Evolutionary conservation across 2,797 vertebrate genomes (phyloP).

Genomic region (Poeciliopsis infans): DNA sequence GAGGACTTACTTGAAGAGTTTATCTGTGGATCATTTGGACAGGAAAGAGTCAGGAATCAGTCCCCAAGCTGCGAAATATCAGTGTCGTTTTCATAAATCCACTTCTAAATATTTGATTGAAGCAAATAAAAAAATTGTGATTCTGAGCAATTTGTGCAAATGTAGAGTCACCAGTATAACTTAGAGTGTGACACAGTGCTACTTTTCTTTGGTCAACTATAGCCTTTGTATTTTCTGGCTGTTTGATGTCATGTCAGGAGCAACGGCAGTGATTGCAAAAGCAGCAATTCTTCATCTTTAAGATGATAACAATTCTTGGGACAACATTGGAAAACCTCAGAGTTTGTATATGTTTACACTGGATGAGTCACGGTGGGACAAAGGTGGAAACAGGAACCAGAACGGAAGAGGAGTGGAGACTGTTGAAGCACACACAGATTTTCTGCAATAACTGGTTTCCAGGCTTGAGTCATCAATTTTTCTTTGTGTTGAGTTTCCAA

Average conservation of each 20-base stretch:
- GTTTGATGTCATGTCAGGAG: neutral
- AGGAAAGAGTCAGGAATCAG: neutral
- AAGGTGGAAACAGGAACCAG: neutral
- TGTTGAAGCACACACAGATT: fast-evolving
- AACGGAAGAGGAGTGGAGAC: slow-evolving; percentile 8
- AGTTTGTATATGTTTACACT: neutral
- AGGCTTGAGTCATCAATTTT: neutral
- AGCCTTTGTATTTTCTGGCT: neutral
- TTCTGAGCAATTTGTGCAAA: neutral
- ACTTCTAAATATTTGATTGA: neutral
- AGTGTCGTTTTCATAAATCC: neutral
- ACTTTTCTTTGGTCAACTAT: neutral
- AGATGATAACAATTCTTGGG: neutral
- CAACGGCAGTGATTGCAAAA: neutral
- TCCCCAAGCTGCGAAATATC: neutral
- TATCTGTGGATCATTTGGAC: neutral
- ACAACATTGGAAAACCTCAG: slow-evolving; percentile 3
- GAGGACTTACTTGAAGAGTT: neutral
- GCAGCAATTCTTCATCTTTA: neutral
- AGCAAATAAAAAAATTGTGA: neutral
- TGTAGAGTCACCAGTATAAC: neutral
- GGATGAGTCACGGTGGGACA: slow-evolving; percentile 18
- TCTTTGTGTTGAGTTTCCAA: neutral
- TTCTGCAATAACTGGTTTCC: neutral
- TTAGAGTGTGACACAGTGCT: neutral